A percentile compares a stretch with the other conserved stretches of the same genome.
phyloP scores from a whole-genome alignment of 2,888 invertebrate species.

The Acrobeloides nanus region DNA sequence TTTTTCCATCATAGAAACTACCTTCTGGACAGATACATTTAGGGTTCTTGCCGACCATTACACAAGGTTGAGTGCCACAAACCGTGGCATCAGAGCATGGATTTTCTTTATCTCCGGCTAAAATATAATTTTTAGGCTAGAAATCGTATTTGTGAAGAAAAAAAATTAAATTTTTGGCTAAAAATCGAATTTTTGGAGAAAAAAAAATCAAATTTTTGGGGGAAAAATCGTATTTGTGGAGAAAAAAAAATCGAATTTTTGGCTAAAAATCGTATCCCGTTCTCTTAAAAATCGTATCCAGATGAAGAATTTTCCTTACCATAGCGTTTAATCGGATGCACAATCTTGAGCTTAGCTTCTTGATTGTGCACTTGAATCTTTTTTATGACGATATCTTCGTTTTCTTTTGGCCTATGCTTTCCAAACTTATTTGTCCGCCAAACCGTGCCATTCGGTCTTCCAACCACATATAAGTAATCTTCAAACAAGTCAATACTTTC shows the following conservation, averaged over 20 bases:
- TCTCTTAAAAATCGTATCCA: background rate
- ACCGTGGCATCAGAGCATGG: constrained; percentile 1
- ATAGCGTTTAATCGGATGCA: constrained; percentile 15
- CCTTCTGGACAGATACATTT: constrained; percentile 11
- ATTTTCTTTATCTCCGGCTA: constrained; percentile 2
- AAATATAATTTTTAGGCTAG: too few relatives aligned
- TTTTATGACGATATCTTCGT: background rate
- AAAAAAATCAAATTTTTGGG: too few relatives aligned
- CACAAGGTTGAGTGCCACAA: constrained; percentile 7
- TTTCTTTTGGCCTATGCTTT: too few relatives aligned
- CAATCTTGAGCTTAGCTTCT: constrained; percentile 11
- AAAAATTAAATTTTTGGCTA: too few relatives aligned
- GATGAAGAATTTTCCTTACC: constrained; percentile 10
- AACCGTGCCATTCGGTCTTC: constrained; percentile 64
- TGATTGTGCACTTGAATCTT: constrained; percentile 3
- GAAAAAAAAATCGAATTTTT: too few relatives aligned
- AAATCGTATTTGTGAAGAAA: too few relatives aligned
- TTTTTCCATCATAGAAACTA: constrained; percentile 8
- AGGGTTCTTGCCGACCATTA: constrained; percentile 2
- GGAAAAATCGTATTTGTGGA: too few relatives aligned
- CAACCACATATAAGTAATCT: constrained; percentile 65
- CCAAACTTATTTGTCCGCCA: constrained; percentile 67
- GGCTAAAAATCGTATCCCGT: background rate
- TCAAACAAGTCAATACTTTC: constrained; percentile 70
- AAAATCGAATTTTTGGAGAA: too few relatives aligned